Conservation (phyloP, 2,797 vertebrate genomes). For the Hemitrygon akajei region DNA sequence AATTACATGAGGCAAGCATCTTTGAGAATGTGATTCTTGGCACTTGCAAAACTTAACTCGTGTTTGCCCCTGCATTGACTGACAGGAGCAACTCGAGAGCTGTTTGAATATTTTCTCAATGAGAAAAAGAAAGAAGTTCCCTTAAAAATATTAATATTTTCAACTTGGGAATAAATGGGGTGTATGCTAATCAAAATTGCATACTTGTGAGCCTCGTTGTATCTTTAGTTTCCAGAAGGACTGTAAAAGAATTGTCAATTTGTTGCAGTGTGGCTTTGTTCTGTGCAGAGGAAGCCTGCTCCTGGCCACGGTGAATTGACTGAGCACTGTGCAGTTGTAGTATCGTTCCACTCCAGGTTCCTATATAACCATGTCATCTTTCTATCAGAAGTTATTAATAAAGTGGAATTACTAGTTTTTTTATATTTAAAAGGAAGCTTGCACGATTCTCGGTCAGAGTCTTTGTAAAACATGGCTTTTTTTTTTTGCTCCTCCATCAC, state of each 20-base stretch:
- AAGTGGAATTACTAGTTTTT: constrained; percentile 20
- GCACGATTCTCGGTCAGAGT: background rate
- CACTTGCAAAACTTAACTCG: background rate
- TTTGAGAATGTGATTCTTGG: background rate
- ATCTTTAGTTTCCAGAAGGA: background rate
- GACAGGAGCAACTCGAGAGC: background rate
- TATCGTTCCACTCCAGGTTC: background rate
- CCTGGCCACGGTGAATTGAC: background rate
- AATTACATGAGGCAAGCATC: background rate
- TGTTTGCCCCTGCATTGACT: background rate
- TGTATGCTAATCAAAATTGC: constrained; percentile 20
- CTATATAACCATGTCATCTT: background rate
- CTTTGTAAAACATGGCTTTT: constrained; percentile 3
- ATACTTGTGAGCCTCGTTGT: background rate
- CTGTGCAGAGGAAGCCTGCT: background rate
- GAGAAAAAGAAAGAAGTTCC: constrained; percentile 19
- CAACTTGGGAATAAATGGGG: constrained; percentile 2
- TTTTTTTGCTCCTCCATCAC: background rate
- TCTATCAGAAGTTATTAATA: background rate
- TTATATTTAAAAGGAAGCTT: background rate
- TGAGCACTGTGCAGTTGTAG: background rate
- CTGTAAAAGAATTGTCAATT: constrained; percentile 4
- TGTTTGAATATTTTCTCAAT: constrained; percentile 34
- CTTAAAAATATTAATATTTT: background rate
- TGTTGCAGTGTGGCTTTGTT: constrained; percentile 2